Base-by-base conservation (phyloP, 2,888 invertebrate genomes). In the Oasisia sp. region DNA sequence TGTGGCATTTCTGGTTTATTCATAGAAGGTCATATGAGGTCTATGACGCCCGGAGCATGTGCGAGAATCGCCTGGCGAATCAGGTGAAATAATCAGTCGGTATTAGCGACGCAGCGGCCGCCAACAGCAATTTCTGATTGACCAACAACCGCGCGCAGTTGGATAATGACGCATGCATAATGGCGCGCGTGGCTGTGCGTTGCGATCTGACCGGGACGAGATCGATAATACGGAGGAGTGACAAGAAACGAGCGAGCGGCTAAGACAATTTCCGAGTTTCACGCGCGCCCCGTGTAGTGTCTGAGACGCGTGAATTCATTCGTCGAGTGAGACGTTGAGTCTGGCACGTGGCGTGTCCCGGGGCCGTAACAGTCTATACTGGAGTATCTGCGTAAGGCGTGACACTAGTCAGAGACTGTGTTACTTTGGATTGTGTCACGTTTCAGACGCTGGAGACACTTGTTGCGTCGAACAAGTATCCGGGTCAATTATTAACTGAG, bases 101-200 rank as follows among this genome's bases (percentile, higher is more conserved):
- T 7, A n/a, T 74, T 74, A 74, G 74, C 27, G 19, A 7, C 74
- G 27, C 74, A 74, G 74, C 74, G n/a, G 74, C 27, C 74, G 74
- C 74, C 74, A 74, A 74, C 74, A 74, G 74, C 74, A 74, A 74
- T 74, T 74, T 74, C 74, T 74, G 74, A 74, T 74, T 74, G 74
- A 74, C 74, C 74, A 74, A 74, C 74, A 74, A 74, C 74, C 74
- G 27, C 14, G 74, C 74, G 27, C 74, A 27, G 74, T 19, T 19
- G 74, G 74, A 74, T 74, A 74, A 74, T 74, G 74, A 74, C 74
- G 74, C 27, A 19, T 27, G 74, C 74, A 74, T 74, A 74, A 74
- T 74, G 5, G 27, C 74, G 74, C 74, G n/a, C 27, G 74, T 27
- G 14, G 74, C 5, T 19, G 19, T 27, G 27, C 5, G 74, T 27